A percentile compares a stretch with the other conserved stretches of the same genome.
Conservation (phyloP, 2,113 vertebrate genomes). For the Gnathonemus longibarbis region DNA sequence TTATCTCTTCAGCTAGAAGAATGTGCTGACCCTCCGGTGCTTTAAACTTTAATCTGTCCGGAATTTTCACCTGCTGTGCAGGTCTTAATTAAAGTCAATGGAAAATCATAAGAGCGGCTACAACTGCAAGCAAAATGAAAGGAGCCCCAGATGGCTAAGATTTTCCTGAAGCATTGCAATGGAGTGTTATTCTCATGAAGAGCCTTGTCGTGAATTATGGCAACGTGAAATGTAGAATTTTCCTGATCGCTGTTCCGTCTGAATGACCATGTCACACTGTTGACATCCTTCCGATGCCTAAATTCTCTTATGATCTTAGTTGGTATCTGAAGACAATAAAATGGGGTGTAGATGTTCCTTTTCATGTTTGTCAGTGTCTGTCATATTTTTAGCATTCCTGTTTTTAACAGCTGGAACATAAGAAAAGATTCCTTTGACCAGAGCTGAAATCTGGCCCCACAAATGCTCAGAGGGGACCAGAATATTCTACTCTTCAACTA, state of each 20-base stretch:
- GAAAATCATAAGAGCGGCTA: constrained; percentile 65
- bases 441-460: background rate
- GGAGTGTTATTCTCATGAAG: background rate
- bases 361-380: background rate
- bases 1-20: constrained; percentile 64
- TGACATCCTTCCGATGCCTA: background rate
- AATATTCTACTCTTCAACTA: background rate
- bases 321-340: background rate
- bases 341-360: background rate
- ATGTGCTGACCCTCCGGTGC: constrained; percentile 66
- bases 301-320: background rate
- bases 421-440: background rate
- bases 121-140: constrained; percentile 46
- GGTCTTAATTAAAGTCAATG: constrained; percentile 74
- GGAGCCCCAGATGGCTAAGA: constrained; percentile 15
- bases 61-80: constrained; percentile 70
- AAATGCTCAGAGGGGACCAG: background rate
- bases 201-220: background rate
- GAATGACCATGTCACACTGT: background rate
- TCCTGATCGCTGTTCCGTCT: background rate
- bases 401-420: background rate
- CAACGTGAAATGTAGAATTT: background rate
- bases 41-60: constrained; percentile 65
- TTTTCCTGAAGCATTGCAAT: background rate
- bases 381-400: background rate